phyloP scores from a whole-genome alignment of 2,797 vertebrate species.

The Agapornis canus region DNA sequence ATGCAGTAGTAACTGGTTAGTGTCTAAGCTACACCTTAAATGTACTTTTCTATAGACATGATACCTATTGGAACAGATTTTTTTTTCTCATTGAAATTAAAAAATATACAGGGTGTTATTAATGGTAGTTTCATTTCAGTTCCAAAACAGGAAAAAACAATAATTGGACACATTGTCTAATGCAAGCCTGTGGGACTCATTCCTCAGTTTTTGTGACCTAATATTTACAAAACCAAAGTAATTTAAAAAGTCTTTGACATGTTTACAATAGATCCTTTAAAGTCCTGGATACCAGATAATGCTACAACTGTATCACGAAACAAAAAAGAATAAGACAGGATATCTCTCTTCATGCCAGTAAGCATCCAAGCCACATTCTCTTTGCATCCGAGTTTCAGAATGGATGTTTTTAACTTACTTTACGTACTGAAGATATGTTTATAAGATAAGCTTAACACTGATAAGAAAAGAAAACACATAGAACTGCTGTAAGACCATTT shows the following conservation, averaged over 20 bases:
- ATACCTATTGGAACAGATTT: neutral
- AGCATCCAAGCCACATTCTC: constrained; percentile 10
- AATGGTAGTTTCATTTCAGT: neutral
- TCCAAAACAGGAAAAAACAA: constrained; percentile 8
- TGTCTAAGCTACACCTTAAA: neutral
- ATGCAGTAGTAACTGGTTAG: neutral
- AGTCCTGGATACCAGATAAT: constrained; percentile 22
- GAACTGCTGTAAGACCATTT: neutral
- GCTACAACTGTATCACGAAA: neutral
- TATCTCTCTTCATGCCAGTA: constrained; percentile 5
- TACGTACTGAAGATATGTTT: neutral
- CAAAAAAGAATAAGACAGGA: constrained; percentile 13
- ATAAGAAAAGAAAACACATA: constrained; percentile 9
- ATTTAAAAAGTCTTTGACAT: constrained; percentile 18
- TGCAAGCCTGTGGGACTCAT: neutral
- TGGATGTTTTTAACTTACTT: constrained; percentile 6
- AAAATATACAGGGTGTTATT: neutral
- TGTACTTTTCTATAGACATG: neutral
- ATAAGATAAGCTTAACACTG: constrained; percentile 2
- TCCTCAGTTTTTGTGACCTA: constrained; percentile 12
- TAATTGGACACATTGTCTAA: neutral
- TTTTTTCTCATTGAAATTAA: neutral
- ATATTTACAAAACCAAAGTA: constrained; percentile 3
- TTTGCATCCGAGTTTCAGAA: neutral
- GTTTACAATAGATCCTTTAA: constrained; percentile 30